Evolutionary conservation across 2,113 vertebrate genomes (phyloP), one percentile per base, ranked within the genome.

Genomic region (Smithornis capensis): DNA sequence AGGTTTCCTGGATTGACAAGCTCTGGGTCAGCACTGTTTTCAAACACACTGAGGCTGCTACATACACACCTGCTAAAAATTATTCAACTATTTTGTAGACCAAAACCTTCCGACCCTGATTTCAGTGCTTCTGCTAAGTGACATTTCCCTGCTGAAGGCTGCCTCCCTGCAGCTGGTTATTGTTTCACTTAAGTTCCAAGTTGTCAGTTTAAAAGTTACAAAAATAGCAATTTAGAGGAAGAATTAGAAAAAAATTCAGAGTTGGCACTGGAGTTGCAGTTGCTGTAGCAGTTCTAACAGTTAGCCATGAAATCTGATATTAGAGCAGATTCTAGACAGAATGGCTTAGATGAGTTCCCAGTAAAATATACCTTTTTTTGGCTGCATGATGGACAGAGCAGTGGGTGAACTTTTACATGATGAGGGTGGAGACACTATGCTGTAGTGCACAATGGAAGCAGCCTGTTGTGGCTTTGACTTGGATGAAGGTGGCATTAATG

Each of bases 391-490:
- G 93, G 96, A 95, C 89, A 96, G 91, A 94, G 60, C 93, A 95
- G 83, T 83, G 90, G 96, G 86, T 44, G 92, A 96, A 55, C 94
- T 97, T 96, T 96, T 96, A 96, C 92, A 95, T 55, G 96, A 89
- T 95, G 95, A 95, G 81, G 94, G 71, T 96, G 96, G 75, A 96
- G 95, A 96, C 87, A 96, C 90, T 95, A 93, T 80, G 94, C 89
- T 96, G 96, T 94, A 96, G 92, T 92, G 95, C 95, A 97, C 94
- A 96, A 95, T 92, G 93, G 96, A 94, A 95, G 84, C 81, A 95
- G 94, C 89, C 96, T 96, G 91, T 35, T 95, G 92, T 19, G 90
- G 93, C 93, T 96, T 95, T 96, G 95, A 93, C 91, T 94, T 95
- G 94, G 96, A 96, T 97, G 95, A 97, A 96, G 93, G 77, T 94